A percentile compares a stretch with the other conserved stretches of the same genome.
These are phyloP conservation scores for Heliconius eleuchia DNA, from an alignment of 1,140 invertebrate genomes.

Conservation along the genomic window DNA sequence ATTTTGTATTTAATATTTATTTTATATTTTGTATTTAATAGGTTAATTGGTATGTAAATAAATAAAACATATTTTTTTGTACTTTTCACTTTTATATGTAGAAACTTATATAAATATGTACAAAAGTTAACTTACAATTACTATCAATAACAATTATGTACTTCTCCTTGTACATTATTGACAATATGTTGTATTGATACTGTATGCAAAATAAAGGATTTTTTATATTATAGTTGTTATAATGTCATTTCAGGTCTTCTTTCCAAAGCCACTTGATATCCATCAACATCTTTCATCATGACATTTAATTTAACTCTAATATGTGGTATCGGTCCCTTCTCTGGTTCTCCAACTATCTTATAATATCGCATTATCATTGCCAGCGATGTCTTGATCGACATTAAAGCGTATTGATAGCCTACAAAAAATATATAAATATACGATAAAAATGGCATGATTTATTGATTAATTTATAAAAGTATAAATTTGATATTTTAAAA, in stretches of 20 bases:
- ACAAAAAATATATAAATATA: conserved; percentile 30
- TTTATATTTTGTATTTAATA: too few species aligned
- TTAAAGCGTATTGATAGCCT: conserved; percentile 76
- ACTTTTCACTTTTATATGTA: too few species aligned
- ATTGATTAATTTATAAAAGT: neutral
- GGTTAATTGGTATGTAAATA: too few species aligned
- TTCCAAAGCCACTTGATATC: conserved; percentile 51
- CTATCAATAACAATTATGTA: too few species aligned
- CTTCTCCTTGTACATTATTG: too few species aligned
- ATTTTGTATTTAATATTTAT: too few species aligned
- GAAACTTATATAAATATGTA: too few species aligned
- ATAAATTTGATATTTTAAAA: too few species aligned
- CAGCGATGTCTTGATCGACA: conserved; percentile 71
- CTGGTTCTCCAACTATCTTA: conserved; percentile 49
- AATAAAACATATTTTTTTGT: too few species aligned
- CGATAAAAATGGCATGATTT: neutral
- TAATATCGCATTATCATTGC: conserved; percentile 61
- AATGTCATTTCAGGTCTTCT: conserved; percentile 34
- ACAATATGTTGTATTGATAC: too few species aligned
- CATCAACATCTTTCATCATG: conserved; percentile 64
- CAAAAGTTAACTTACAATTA: too few species aligned
- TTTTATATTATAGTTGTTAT: neutral
- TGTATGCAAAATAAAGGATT: too few species aligned
- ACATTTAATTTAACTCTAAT: conserved; percentile 60
- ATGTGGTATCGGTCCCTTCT: conserved; percentile 43